These are phyloP conservation scores for Clitarchus hookeri DNA, from an alignment of 2,888 invertebrate species.

Conservation along the genomic window DNA sequence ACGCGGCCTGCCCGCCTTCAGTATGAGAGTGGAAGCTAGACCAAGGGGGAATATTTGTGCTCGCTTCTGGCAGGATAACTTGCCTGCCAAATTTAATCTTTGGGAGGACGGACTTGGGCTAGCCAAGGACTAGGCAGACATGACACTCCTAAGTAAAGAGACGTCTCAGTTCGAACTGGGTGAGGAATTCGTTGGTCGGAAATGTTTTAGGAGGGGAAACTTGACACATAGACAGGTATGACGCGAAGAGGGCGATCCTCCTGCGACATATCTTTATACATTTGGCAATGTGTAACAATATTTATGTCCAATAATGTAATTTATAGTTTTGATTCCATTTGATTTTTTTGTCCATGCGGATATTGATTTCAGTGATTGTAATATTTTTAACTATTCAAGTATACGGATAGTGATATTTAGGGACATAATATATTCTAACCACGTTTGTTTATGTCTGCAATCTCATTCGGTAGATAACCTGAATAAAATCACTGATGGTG, in stretches of 20 bases:
- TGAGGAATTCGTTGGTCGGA: conserved; percentile 3
- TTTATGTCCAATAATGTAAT: not conserved
- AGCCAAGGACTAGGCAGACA: conserved; percentile 2
- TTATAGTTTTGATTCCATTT: not conserved
- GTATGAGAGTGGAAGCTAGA: not conserved
- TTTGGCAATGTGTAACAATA: not conserved
- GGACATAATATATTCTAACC: too few relatives aligned
- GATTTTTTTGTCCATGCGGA: too few relatives aligned
- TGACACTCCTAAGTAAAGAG: not conserved
- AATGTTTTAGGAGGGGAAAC: not conserved
- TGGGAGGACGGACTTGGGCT: conserved; percentile 29
- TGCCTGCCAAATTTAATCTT: conserved; percentile 41
- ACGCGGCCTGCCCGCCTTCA: not conserved
- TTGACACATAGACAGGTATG: too few relatives aligned
- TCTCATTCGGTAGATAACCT: too few relatives aligned
- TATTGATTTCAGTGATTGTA: too few relatives aligned
- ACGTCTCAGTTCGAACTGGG: not conserved
- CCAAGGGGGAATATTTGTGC: conserved; percentile 14
- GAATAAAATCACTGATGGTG: too few relatives aligned
- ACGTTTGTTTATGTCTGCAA: too few relatives aligned
- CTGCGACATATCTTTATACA: not conserved
- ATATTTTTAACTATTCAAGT: too few relatives aligned
- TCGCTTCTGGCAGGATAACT: conserved; percentile 25
- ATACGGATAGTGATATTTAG: too few relatives aligned
- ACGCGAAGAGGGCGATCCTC: too few relatives aligned